Evolutionary conservation across 2,113 vertebrate genomes (phyloP), one percentile per base, ranked within the genome.

Genomic region (Henicopernis longicauda): DNA sequence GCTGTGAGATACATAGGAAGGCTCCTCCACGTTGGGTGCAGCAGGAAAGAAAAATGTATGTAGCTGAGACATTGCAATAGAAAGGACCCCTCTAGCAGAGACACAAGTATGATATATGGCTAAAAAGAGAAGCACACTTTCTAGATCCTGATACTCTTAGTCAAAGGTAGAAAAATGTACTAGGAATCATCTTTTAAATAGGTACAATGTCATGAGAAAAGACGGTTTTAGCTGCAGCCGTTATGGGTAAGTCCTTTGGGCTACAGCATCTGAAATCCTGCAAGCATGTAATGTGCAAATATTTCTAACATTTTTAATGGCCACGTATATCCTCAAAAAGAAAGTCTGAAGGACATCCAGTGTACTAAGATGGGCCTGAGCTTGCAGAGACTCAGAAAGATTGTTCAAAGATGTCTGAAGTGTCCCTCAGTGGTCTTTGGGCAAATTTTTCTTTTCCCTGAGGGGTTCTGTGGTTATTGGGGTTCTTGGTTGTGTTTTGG

Each of bases 1-100:
- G 3, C 26, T 72, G 8, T 81, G 38, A 81, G 31, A 67, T 26
- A 62, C 11, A 10, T 87, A 16, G n/a, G 17, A 77, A 72, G 11
- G 6, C 2, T 58, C 3, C 23, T n/a, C 15, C 15, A 32, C 4
- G 3, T 17, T 44, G 13, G 5, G 3, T 49, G 15, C 7, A 82
- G 7, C 10, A 62, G 6, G 23, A 26, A 54, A 44, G 8, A 69
- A 58, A 88, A 40, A 32, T 27, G 3, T 0, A 0, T 20, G 4
- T 31, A 52, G 26, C 32, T 44, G 31, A 58, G 40, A 81, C 7
- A 31, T 7, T 67, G 26, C 10, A 44, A 40, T 25, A 15, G 29
- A 22, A 70, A 79, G 14, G 6, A 32, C 6, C 2, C 23, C 5
- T 62, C 36, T 25, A 77, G 19, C 23, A 69, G 58, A 71, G 22